Base-by-base conservation (phyloP, 2,888 invertebrate species). In the Colletes collaris region DNA sequence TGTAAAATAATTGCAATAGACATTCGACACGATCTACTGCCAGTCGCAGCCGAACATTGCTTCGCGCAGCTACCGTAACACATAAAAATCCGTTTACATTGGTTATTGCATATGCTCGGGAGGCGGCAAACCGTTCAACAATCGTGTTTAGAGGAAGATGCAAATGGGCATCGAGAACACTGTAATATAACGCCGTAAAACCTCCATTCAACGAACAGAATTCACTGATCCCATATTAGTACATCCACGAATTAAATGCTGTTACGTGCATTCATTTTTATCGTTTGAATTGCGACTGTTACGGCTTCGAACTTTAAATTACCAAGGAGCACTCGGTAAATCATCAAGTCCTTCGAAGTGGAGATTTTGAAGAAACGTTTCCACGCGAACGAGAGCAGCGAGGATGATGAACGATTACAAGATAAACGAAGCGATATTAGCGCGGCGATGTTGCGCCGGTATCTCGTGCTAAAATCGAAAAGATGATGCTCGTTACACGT, bases 401-500 rank as follows among this genome's bases (percentile, higher is more conserved):
- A 55, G 8, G 52, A 44, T 58, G 64, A 44, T 27, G 64, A 64
- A 53, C 53, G 70, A 53, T 64, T 64, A 50, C 62, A 64, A 78
- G 79, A 79, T 78, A 60, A 56, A 65, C 64, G 56, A 13, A 27
- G 59, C n/a, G 77, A 76, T 62, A 66, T 76, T 56, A 65, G 19
- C 49, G n/a, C 50, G 46, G 13, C 27, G 46, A 52, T 40, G 73
- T 10, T 46, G 13, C 63, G 35, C 16, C 8, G 68, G 46, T 77
- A 68, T 77, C 77, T 64, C 13, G 27, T 59, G 67, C 10, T 58
- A 53, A 72, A 27, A 58, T 71, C 72, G 16, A 6, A 16, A 19
- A 35, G 58, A 66, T 55, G 60, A 76, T 49, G 49, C 46, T 5
- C 1, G 4, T 4, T 71, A 74, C 60, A 67, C 67, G 79, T 76